Base-by-base conservation (phyloP, 2,797 vertebrate genomes). In the Takifugu rubripes region DNA sequence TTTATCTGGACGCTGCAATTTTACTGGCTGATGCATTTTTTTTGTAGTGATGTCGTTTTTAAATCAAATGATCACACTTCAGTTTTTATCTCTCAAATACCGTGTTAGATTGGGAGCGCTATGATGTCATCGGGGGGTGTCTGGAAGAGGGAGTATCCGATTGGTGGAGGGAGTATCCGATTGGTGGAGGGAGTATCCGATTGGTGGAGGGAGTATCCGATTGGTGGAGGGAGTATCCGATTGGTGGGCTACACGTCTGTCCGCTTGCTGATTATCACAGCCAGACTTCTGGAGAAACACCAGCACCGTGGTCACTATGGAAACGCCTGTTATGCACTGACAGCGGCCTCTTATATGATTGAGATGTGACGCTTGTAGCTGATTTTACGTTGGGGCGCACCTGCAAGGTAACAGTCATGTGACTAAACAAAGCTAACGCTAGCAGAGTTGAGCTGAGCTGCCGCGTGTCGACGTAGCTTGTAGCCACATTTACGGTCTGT, bases 1-100 rank as follows among this genome's bases (percentile, higher is more conserved):
- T 93, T 93, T 92, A 93, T 89, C 90, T 57, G 87, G 88, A 88
- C 88, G 87, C 89, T 90, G 89, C 89, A 86, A 90, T 90, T 90
- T 90, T 89, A 91, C 85, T 10, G 85, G 82, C 88, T 88, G 88
- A 91, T 87, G 88, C 87, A 88, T 90, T 89, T 87, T 90, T 21
- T 90, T 91, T 78, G 81, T 90, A 91, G 89, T 88, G 89, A 92
- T 89, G 89, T 90, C 88, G 74, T 91, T 91, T 89, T 91, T 44
- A 91, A 91, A 88, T 84, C 83, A 84, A 84, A 89, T 84, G 84
- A 77, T 78, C 86, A 83, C 79, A 8, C 25, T 15, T 48, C 15
- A 26, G 24, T 49, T 49, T 25, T 25, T 9, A 48, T 25, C 66
- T 50, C 33, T 62, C 24, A 59, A 75, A 75, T 54, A n/a, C 70